Evolutionary conservation across 2,113 vertebrate species (phyloP).

Genomic region (Carlito syrichta): DNA sequence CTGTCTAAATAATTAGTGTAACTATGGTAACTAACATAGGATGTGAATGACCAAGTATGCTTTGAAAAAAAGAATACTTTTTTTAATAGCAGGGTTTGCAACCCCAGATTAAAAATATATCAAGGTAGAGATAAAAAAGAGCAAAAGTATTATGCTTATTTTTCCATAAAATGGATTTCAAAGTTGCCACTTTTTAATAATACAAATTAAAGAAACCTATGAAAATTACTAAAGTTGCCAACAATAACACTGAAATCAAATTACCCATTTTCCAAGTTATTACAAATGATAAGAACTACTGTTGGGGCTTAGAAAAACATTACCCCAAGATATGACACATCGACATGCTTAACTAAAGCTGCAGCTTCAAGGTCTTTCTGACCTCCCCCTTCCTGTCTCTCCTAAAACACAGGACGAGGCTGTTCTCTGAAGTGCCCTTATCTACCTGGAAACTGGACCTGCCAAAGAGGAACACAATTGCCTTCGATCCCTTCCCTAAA

Average conservation of each 20-base stretch:
- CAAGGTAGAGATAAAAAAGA: background rate
- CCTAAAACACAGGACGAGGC: background rate
- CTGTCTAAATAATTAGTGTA: conserved; percentile 33
- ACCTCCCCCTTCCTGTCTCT: background rate
- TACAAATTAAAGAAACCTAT: background rate
- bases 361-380: background rate
- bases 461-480: background rate
- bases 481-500: background rate
- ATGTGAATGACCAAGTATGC: conserved; percentile 36
- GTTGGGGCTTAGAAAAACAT: background rate
- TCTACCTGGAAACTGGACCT: background rate
- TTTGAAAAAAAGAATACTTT: background rate
- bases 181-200: background rate
- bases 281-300: background rate
- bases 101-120: conserved; percentile 9
- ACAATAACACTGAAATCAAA: conserved; percentile 31
- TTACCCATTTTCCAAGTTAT: conserved; percentile 23
- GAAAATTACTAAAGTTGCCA: background rate
- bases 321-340: background rate
- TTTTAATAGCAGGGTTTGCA: background rate
- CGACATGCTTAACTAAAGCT: background rate
- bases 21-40: conserved; percentile 43
- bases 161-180: conserved; percentile 24
- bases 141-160: background rate
- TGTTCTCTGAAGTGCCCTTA: background rate